A percentile compares a stretch with the other conserved stretches of the same genome.
Evolutionary conservation across 2,113 vertebrate genomes (phyloP).

Genomic region (Thryonomys swinderianus): DNA sequence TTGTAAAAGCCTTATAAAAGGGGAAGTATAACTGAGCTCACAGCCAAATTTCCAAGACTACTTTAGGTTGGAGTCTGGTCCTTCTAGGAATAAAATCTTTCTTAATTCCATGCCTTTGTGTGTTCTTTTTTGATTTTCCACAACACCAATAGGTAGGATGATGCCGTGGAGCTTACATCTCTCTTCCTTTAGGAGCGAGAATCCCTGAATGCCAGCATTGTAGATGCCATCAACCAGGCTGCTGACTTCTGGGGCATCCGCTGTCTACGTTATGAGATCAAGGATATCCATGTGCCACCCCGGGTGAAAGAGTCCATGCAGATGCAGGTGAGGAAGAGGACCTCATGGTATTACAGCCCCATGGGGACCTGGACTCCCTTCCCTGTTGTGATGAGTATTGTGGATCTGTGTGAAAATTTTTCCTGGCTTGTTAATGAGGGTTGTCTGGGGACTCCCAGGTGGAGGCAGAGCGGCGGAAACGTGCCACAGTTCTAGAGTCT

Average conservation of each 20-base stretch:
- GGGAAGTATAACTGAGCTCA: too few species aligned
- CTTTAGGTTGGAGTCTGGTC: too few species aligned
- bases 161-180: background rate
- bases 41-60: too few species aligned
- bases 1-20: too few species aligned
- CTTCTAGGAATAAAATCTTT: too few species aligned
- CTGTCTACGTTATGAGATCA: constrained; percentile 98
- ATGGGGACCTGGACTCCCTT: background rate
- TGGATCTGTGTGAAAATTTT: constrained; percentile 18
- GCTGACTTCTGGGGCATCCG: constrained; percentile 97
- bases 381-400: background rate
- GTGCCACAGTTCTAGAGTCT: constrained; percentile 96
- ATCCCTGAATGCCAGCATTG: constrained; percentile 94
- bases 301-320: constrained; percentile 98
- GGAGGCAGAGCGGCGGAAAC: constrained; percentile 95
- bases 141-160: background rate
- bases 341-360: background rate
- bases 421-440: background rate
- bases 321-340: constrained; percentile 92
- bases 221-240: constrained; percentile 97
- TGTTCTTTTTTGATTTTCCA: too few species aligned
- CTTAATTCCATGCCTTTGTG: too few species aligned
- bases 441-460: constrained; percentile 87
- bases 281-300: constrained; percentile 97
- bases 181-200: constrained; percentile 92